Evolutionary conservation across 2,888 invertebrate genomes (phyloP).

Genomic region (Tridacna gigas): DNA sequence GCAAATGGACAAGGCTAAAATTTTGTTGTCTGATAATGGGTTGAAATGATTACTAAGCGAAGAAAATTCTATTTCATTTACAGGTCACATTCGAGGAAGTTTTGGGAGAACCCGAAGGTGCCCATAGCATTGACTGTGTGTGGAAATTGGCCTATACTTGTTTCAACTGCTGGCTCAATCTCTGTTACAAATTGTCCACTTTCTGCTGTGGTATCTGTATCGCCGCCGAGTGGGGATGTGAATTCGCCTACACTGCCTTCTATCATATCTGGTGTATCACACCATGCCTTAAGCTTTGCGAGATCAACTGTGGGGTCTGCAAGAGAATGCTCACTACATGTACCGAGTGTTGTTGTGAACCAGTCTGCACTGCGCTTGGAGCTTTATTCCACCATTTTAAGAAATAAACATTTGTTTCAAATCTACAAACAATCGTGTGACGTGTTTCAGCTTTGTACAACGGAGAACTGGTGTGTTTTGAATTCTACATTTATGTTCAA

Average conservation of each 20-base stretch:
- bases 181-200: constrained; percentile 89
- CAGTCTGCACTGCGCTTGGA: constrained; percentile 67
- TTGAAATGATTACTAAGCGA: too few species aligned
- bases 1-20: too few species aligned
- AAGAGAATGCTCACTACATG: constrained; percentile 53
- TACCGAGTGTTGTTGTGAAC: constrained; percentile 62
- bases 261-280: constrained; percentile 74
- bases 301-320: constrained; percentile 85
- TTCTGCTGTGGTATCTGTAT: constrained; percentile 89
- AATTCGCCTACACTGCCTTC: constrained; percentile 86
- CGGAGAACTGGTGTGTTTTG: constrained; percentile 20
- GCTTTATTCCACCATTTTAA: constrained; percentile 62
- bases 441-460: neutral
- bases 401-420: constrained; percentile 33
- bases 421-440: neutral
- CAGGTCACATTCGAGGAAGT: constrained; percentile 61
- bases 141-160: constrained; percentile 89
- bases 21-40: too few species aligned
- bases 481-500: neutral
- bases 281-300: constrained; percentile 64
- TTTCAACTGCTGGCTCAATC: constrained; percentile 89
- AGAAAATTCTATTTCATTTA: too few species aligned
- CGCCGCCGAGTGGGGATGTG: constrained; percentile 87
- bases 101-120: constrained; percentile 78
- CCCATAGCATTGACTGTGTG: constrained; percentile 88